Evolutionary conservation across 2,113 vertebrate species (phyloP).

Genomic region (human): GRCh38 chr15:26711001-26711500

Average conservation of each 20-base stretch:
- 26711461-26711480: neutral
- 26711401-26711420: neutral
- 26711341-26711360: neutral
- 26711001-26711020: neutral
- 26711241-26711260: neutral
- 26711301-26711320: neutral
- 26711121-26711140: neutral
- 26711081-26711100: neutral
- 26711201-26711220: neutral
- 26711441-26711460: too few species aligned
- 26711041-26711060: neutral
- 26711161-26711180: neutral
- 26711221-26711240: neutral
- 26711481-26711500: neutral
- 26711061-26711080: neutral
- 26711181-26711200: neutral
- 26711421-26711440: neutral
- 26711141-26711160: neutral
- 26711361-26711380: neutral
- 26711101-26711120: neutral
- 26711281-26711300: neutral
- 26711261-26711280: neutral
- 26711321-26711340: neutral
- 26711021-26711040: neutral
- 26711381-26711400: neutral